These are phyloP conservation scores for Cheirogaleus medius DNA, from an alignment of 2,113 vertebrate genomes.

Conservation along the genomic window DNA sequence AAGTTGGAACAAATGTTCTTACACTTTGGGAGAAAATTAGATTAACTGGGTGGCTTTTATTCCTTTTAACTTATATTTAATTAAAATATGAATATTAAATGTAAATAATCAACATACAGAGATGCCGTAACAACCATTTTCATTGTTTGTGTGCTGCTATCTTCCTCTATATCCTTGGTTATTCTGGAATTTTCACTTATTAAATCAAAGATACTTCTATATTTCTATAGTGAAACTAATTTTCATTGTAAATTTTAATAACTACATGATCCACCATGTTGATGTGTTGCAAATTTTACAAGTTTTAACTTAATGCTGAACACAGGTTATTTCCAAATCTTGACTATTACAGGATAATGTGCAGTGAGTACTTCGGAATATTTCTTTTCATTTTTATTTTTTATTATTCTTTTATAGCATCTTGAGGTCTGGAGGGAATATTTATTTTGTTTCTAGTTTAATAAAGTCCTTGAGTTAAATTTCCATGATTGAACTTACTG, in stretches of 20 bases:
- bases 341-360: background rate
- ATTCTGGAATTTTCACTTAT: background rate
- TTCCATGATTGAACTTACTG: background rate
- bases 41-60: background rate
- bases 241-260: slow-evolving; percentile 31
- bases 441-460: background rate
- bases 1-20: background rate
- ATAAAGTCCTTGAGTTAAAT: background rate
- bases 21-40: slow-evolving; percentile 1
- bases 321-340: background rate
- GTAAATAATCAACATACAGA: background rate
- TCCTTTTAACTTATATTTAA: background rate
- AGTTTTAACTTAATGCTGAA: background rate
- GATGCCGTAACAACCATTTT: background rate
- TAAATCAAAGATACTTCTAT: background rate
- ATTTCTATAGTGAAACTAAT: background rate
- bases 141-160: background rate
- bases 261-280: background rate
- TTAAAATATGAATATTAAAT: slow-evolving; percentile 1
- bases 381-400: background rate
- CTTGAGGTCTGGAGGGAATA: too few relatives aligned
- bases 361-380: background rate
- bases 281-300: slow-evolving; percentile 15
- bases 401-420: too few relatives aligned
- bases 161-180: background rate